A percentile compares a stretch with the other conserved stretches of the same genome.
phyloP scores from a whole-genome alignment of 2,113 vertebrate genomes.

The Tympanuchus pallidicinctus region DNA sequence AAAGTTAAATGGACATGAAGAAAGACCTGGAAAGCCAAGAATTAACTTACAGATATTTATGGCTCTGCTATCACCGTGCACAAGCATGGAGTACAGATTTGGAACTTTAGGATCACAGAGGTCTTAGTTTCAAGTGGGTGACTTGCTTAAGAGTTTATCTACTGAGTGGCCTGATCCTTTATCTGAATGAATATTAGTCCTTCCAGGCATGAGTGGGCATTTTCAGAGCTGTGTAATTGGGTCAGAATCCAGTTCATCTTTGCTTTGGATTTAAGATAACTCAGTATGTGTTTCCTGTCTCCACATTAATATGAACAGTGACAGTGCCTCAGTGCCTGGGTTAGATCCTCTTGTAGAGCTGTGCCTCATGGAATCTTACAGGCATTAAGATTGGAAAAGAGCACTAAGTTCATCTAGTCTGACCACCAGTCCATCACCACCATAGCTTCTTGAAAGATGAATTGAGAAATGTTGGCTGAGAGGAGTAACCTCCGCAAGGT shows the following conservation, averaged over 20 bases:
- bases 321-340: not conserved
- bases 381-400: too few species aligned
- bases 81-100: slow-evolving; percentile 12
- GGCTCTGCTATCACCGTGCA: not conserved
- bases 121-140: not conserved
- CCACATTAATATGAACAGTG: not conserved
- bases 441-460: not conserved
- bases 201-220: not conserved
- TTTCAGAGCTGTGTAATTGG: not conserved
- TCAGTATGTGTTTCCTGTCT: not conserved
- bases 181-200: not conserved
- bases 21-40: slow-evolving; percentile 10
- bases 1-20: slow-evolving; percentile 9
- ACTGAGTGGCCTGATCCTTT: not conserved
- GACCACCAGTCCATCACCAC: too few species aligned
- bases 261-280: not conserved
- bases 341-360: not conserved
- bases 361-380: not conserved
- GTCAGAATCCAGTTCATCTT: not conserved
- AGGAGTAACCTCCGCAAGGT: not conserved
- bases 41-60: not conserved
- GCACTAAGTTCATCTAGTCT: too few species aligned
- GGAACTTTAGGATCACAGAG: not conserved
- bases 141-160: not conserved
- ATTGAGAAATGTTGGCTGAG: not conserved